phyloP scores from a whole-genome alignment of 2,113 vertebrate genomes.

The Neotragus pygmaeus region DNA sequence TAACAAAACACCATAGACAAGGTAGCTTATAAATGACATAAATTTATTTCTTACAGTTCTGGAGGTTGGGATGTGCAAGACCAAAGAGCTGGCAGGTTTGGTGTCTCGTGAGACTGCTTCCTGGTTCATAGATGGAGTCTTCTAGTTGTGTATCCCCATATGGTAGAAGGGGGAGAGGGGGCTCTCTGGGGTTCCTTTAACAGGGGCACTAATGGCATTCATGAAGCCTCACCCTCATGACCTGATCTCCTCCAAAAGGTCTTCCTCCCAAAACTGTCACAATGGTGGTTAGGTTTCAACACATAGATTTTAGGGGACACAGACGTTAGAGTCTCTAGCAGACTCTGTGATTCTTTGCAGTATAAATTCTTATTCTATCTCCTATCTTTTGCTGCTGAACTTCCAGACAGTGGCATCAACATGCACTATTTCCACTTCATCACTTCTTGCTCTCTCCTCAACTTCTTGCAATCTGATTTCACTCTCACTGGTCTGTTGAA shows the following conservation, averaged over 20 bases:
- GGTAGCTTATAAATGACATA: neutral
- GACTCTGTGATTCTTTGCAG: neutral
- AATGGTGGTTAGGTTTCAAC: neutral
- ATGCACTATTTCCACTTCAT: neutral
- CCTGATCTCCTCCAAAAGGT: neutral
- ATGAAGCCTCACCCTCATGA: neutral
- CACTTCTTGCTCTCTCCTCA: neutral
- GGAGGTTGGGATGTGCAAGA: neutral
- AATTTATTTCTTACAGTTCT: neutral
- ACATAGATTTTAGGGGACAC: neutral
- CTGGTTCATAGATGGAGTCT: neutral
- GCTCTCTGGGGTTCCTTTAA: neutral
- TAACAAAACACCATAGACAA: neutral
- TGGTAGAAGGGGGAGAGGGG: neutral
- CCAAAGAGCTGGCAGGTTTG: neutral
- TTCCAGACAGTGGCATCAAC: neutral
- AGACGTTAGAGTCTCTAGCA: neutral
- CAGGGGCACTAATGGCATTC: neutral
- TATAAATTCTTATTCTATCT: neutral
- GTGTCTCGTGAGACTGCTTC: neutral
- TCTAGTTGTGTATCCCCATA: neutral
- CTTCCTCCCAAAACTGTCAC: neutral
- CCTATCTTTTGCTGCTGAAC: neutral
- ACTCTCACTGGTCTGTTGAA: neutral
- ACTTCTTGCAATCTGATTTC: constrained; percentile 4